Evolutionary conservation across 2,113 vertebrate genomes (phyloP).

Genomic region (Talpa occidentalis): DNA sequence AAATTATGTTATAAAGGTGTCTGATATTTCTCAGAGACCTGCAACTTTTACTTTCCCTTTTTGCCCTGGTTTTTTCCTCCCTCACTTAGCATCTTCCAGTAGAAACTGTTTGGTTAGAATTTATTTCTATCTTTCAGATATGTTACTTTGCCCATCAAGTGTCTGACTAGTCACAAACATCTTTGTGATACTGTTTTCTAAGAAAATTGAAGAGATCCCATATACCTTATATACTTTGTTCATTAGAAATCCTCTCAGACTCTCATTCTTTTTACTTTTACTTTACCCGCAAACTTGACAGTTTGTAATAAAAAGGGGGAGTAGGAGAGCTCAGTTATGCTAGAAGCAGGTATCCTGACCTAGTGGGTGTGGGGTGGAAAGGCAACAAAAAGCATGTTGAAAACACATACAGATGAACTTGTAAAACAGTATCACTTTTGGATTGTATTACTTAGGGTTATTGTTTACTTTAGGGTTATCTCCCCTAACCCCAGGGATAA

Average conservation of each 20-base stretch:
- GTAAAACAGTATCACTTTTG: not conserved
- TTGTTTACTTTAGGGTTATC: too few relatives aligned
- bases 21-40: slow-evolving; percentile 21
- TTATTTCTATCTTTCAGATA: slow-evolving; percentile 26
- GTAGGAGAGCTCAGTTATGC: not conserved
- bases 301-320: not conserved
- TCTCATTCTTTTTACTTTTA: slow-evolving; percentile 21
- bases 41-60: slow-evolving; percentile 72
- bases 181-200: slow-evolving; percentile 34
- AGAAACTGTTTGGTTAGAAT: slow-evolving; percentile 45
- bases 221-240: not conserved
- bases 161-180: not conserved
- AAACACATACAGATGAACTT: slow-evolving; percentile 7
- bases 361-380: not conserved
- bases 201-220: not conserved
- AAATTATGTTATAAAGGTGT: slow-evolving; percentile 31
- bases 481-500: not conserved
- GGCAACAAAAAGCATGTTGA: slow-evolving; percentile 22
- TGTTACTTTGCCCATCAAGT: not conserved
- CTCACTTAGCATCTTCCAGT: not conserved
- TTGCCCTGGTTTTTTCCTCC: not conserved
- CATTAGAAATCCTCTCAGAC: not conserved
- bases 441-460: slow-evolving; percentile 37
- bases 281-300: slow-evolving; percentile 33
- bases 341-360: not conserved